Percentiles rank a stretch among this genome's conserved stretches.
These are phyloP conservation scores for Chamaea fasciata DNA, from an alignment of 2,113 vertebrate genomes.

Conservation along the genomic window DNA sequence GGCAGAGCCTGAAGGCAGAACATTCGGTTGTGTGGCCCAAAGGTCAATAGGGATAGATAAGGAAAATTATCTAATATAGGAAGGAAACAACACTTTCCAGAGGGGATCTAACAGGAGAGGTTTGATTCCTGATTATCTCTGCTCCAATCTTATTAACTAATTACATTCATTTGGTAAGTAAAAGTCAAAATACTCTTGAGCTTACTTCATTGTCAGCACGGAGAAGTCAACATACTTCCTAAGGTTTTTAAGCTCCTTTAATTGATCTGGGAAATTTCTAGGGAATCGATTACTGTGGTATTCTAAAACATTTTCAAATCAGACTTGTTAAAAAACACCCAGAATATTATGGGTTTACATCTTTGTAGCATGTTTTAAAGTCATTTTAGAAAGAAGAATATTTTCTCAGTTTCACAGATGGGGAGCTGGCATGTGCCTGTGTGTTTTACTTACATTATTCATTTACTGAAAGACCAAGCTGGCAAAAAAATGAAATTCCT, in stretches of 20 bases:
- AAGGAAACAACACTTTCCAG: background rate
- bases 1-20: background rate
- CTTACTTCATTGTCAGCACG: background rate
- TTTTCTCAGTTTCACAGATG: background rate
- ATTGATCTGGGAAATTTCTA: background rate
- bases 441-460: background rate
- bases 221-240: background rate
- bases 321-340: background rate
- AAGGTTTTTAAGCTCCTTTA: background rate
- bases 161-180: background rate
- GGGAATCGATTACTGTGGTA: background rate
- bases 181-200: background rate
- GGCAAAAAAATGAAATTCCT: background rate
- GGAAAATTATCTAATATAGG: background rate
- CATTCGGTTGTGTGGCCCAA: background rate
- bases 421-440: background rate
- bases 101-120: background rate
- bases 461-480: background rate
- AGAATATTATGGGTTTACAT: background rate
- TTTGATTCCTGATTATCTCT: background rate
- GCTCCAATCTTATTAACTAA: background rate
- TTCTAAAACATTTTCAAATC: background rate
- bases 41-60: background rate
- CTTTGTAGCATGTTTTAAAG: background rate
- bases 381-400: background rate